phyloP scores from a whole-genome alignment of 2,797 vertebrate genomes.

The Thripadectes ignobilis region DNA sequence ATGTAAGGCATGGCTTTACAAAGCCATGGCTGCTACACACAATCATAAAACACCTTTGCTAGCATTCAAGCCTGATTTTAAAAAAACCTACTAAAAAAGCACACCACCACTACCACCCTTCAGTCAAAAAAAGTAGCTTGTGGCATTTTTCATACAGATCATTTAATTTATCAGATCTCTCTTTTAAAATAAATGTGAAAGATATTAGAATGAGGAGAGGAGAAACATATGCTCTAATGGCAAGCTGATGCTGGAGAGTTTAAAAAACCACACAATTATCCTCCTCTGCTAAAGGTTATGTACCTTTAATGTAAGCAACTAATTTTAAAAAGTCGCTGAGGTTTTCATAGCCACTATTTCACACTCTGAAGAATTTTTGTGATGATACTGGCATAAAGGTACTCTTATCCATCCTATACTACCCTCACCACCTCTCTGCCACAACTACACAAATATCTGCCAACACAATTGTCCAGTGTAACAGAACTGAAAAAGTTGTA shows the following conservation, averaged over 20 bases:
- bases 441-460: neutral
- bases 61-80: neutral
- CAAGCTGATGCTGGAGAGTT: neutral
- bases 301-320: neutral
- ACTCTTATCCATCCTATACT: neutral
- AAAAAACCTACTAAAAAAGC: neutral
- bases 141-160: neutral
- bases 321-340: neutral
- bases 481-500: neutral
- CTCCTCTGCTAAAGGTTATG: neutral
- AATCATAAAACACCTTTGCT: neutral
- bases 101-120: neutral
- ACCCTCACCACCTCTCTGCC: neutral
- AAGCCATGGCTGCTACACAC: neutral
- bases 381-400: neutral
- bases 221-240: neutral
- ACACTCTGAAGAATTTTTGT: neutral
- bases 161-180: neutral
- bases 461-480: neutral
- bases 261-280: neutral
- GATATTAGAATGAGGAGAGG: neutral
- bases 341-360: neutral
- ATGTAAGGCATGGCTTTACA: neutral
- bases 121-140: neutral
- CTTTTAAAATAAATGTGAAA: neutral